Evolutionary conservation across 1,140 invertebrate genomes (phyloP).

Genomic region (Pinna nobilis): DNA sequence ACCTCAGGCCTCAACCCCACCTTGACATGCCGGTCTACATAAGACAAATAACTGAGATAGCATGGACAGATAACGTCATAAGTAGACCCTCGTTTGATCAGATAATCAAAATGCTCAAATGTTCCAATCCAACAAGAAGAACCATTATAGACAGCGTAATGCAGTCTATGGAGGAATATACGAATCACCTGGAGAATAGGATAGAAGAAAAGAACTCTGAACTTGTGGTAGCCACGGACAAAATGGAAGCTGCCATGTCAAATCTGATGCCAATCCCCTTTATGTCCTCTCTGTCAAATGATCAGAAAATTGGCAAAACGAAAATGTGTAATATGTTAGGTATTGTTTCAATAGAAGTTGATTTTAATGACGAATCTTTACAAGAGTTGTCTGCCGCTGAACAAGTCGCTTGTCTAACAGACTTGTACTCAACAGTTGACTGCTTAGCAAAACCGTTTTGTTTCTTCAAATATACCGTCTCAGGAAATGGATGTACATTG

Average conservation of each 20-base stretch:
- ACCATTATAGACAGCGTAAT: constrained; percentile 64
- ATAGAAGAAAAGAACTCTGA: constrained; percentile 26
- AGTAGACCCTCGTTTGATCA: constrained; percentile 56
- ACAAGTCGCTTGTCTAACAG: neutral
- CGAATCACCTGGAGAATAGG: constrained; percentile 51
- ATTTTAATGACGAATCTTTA: neutral
- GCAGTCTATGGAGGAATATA: constrained; percentile 64
- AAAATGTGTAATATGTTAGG: constrained; percentile 1
- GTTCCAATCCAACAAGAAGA: constrained; percentile 38
- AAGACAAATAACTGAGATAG: constrained; percentile 60
- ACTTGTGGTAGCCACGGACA: constrained; percentile 12
- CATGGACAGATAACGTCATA: constrained; percentile 52
- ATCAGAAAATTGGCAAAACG: neutral
- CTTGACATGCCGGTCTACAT: constrained; percentile 49
- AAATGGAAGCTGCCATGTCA: constrained; percentile 19
- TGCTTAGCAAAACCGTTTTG: constrained; percentile 10
- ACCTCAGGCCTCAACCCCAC: constrained; percentile 50
- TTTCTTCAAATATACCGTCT: neutral
- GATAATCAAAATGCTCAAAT: constrained; percentile 49
- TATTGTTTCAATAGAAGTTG: neutral
- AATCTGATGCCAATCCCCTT: constrained; percentile 20
- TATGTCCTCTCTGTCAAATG: neutral
- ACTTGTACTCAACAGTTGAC: constrained; percentile 9
- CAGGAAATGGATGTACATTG: constrained; percentile 14
- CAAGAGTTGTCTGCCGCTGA: too few species aligned